Percentiles rank a stretch among this genome's conserved stretches.
phyloP scores from a whole-genome alignment of 64 coral and sea anemone genomes.

The Stichodactyla helianthus region DNA sequence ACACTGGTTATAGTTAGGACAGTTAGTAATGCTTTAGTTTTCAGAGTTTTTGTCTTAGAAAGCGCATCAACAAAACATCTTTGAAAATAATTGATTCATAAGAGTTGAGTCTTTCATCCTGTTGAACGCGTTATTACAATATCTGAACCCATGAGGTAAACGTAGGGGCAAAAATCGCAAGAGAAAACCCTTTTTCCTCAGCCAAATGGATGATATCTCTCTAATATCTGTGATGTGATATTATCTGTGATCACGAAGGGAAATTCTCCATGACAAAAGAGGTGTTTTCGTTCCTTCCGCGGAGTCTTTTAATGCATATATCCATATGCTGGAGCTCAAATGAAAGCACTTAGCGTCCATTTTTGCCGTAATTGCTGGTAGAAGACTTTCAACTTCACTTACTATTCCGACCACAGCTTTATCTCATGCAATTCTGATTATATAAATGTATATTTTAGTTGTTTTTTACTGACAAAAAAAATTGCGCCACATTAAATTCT shows the following conservation, averaged over 20 bases:
- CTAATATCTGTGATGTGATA: background rate
- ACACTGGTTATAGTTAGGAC: too few species aligned
- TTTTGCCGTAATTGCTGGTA: background rate
- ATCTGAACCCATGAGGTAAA: too few species aligned
- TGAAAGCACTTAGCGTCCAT: background rate
- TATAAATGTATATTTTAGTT: too few species aligned
- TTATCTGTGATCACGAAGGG: background rate
- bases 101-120: too few species aligned
- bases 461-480: too few species aligned
- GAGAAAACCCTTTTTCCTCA: background rate
- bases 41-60: too few species aligned
- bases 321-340: background rate
- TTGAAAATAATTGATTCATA: too few species aligned
- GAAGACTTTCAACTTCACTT: background rate
- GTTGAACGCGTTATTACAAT: too few species aligned
- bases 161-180: background rate
- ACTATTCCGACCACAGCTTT: background rate
- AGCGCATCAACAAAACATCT: too few species aligned
- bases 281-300: background rate
- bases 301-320: background rate
- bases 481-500: too few species aligned
- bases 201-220: background rate
- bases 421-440: background rate
- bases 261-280: conserved; percentile 1
- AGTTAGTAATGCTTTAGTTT: too few species aligned